Evolutionary conservation across 1,140 invertebrate genomes (phyloP).

Genomic region (Magallana ariakensis): DNA sequence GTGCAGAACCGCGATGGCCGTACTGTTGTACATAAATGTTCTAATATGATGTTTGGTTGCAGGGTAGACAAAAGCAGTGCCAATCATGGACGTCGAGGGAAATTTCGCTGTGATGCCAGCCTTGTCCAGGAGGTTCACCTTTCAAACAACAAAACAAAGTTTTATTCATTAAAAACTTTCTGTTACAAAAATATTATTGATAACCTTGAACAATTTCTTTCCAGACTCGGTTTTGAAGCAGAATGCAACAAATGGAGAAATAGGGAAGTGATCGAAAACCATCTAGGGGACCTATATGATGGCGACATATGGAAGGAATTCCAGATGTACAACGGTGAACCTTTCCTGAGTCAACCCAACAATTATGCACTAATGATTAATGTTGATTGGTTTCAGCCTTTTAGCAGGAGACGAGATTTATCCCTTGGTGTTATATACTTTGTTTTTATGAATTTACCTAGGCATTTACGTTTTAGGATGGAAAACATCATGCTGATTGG

Average conservation of each 20-base stretch:
- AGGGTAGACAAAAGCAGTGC: conserved; percentile 21
- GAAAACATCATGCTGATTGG: conserved; percentile 45
- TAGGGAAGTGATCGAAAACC: conserved; percentile 5
- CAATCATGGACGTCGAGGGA: conserved; percentile 18
- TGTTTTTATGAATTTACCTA: conserved; percentile 48
- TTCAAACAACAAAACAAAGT: conserved; percentile 24
- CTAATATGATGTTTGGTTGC: conserved; percentile 39
- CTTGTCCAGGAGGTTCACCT: conserved; percentile 36
- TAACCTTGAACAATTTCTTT: conserved; percentile 37
- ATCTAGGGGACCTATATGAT: conserved; percentile 55
- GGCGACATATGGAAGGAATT: conserved; percentile 57
- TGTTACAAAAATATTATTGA: conserved; percentile 42
- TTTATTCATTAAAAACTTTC: conserved; percentile 34
- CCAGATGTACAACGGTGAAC: background rate
- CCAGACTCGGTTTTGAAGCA: background rate
- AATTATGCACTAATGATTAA: conserved; percentile 48
- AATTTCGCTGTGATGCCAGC: conserved; percentile 19
- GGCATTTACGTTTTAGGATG: conserved; percentile 24
- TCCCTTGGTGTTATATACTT: conserved; percentile 46
- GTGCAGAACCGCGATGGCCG: conserved; percentile 5
- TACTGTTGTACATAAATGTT: conserved; percentile 26
- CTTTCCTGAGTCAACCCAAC: conserved; percentile 32
- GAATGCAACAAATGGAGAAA: conserved; percentile 32
- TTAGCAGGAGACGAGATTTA: background rate
- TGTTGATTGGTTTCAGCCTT: conserved; percentile 52